These are phyloP conservation scores for Platorchestia sp. DNA, from an alignment of 1,140 invertebrate species.

Conservation along the genomic window DNA sequence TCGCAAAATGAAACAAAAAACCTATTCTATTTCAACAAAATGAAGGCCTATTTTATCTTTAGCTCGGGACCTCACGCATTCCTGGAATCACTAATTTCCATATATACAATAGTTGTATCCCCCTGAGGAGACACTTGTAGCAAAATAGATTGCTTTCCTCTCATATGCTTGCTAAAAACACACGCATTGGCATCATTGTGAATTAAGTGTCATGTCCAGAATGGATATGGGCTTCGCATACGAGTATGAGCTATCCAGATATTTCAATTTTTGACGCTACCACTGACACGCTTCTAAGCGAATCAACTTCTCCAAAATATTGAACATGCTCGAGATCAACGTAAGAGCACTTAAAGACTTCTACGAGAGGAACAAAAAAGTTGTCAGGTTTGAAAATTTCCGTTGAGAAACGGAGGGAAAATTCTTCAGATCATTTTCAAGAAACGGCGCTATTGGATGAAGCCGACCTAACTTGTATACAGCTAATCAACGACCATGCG, in stretches of 20 bases:
- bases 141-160: background rate
- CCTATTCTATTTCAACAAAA: no score
- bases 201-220: background rate
- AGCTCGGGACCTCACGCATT: no score
- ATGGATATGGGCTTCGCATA: background rate
- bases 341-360: background rate
- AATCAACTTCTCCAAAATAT: background rate
- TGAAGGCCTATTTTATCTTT: no score
- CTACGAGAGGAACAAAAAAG: background rate
- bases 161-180: no score
- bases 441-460: background rate
- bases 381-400: no score
- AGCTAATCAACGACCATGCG: background rate
- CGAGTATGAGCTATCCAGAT: no score
- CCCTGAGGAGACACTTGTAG: background rate
- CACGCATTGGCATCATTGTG: background rate
- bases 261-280: background rate
- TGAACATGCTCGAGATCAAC: background rate
- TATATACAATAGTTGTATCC: background rate
- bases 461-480: background rate
- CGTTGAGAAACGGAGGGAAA: background rate
- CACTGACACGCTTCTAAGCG: background rate
- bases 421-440: no score
- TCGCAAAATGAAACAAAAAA: no score
- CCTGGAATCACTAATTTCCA: no score